These are phyloP conservation scores for Rallus limicola DNA, from an alignment of 2,113 vertebrate genomes.

Conservation along the genomic window DNA sequence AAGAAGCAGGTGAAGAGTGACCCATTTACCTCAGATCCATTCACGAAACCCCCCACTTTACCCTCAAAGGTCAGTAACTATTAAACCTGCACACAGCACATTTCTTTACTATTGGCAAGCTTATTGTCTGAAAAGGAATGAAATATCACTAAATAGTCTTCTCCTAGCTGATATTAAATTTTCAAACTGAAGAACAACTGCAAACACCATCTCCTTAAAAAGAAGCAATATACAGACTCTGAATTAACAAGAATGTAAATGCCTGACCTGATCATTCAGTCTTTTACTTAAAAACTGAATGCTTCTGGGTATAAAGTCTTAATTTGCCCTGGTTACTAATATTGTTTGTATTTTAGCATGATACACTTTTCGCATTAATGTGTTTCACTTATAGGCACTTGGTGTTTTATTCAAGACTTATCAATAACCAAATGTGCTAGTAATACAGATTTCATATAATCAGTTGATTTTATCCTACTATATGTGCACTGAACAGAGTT, in stretches of 20 bases:
- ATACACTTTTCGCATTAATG: not conserved
- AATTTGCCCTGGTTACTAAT: not conserved
- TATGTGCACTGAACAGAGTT: not conserved
- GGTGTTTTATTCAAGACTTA: not conserved
- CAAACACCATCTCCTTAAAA: not conserved
- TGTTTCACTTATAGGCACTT: not conserved
- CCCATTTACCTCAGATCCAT: constrained; percentile 90
- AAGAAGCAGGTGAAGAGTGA: constrained; percentile 90
- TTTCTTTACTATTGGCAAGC: not conserved
- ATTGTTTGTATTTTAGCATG: not conserved
- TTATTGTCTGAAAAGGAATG: not conserved
- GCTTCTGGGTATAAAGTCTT: not conserved
- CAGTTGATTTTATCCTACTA: not conserved
- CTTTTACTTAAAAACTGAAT: not conserved
- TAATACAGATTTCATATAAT: not conserved
- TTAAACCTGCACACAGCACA: not conserved
- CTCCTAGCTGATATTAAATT: not conserved
- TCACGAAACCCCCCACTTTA: constrained; percentile 85
- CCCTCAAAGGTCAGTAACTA: constrained; percentile 84
- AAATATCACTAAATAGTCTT: not conserved
- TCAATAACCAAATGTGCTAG: not conserved
- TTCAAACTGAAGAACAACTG: not conserved
- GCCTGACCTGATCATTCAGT: not conserved
- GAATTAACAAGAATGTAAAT: not conserved
- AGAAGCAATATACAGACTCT: not conserved